Conservation (phyloP, 2,113 vertebrate genomes). For the Barbus barbus region DNA sequence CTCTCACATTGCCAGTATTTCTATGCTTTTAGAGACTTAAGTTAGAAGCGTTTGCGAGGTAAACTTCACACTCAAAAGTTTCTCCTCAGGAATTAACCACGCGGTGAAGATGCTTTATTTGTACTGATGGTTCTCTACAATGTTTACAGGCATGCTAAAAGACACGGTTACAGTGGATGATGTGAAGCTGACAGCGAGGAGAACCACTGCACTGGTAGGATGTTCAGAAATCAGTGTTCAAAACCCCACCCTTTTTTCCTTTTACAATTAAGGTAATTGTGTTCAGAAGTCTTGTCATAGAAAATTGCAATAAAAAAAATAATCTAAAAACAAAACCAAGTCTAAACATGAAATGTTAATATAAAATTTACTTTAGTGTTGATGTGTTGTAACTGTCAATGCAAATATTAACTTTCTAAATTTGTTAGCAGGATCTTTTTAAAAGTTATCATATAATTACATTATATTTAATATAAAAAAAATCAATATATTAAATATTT, state of each 20-base stretch:
- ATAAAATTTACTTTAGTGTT: no score
- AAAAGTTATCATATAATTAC: no score
- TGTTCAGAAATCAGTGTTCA: background rate
- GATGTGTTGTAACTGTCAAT: no score
- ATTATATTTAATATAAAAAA: no score
- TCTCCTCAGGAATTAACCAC: background rate
- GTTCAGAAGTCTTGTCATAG: background rate
- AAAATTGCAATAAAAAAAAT: no score
- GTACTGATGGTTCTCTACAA: background rate
- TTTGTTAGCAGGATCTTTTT: no score
- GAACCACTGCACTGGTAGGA: conserved; percentile 88
- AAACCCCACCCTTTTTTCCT: no score
- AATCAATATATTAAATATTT: no score
- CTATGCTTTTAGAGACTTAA: conserved; percentile 79
- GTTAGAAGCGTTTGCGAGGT: conserved; percentile 93
- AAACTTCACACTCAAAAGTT: conserved; percentile 33
- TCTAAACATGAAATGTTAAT: background rate
- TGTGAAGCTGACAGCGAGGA: conserved; percentile 89
- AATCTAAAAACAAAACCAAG: no score
- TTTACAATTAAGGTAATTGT: background rate
- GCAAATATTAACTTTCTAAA: no score
- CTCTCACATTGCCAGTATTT: background rate
- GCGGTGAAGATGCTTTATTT: background rate
- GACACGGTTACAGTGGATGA: conserved; percentile 87
- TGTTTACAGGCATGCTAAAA: conserved; percentile 84